Conservation (phyloP, 2,113 vertebrate genomes). For the Marcusenius ussheri region DNA sequence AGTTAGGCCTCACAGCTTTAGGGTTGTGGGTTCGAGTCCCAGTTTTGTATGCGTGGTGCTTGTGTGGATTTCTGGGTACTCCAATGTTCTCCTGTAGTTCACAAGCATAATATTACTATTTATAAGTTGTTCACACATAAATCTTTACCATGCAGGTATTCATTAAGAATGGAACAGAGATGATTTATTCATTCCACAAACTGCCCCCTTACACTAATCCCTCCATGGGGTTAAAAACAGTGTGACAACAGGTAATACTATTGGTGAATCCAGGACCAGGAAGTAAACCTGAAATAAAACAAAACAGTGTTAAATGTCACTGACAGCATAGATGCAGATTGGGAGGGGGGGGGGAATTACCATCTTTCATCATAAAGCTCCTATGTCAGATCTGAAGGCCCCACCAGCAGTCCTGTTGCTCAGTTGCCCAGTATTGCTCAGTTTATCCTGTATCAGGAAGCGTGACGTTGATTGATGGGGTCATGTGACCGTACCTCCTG, state of each 20-base stretch:
- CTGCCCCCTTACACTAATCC: background rate
- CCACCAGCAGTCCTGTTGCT: background rate
- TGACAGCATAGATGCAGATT: background rate
- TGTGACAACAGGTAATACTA: background rate
- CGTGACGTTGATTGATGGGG: slow-evolving; percentile 17
- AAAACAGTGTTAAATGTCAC: background rate
- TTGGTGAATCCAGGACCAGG: background rate
- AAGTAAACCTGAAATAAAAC: background rate
- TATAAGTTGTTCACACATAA: background rate
- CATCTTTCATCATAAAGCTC: background rate
- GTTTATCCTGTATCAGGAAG: background rate
- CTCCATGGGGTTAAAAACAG: background rate
- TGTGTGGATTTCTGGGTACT: background rate
- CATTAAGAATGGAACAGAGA: background rate
- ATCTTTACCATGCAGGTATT: background rate
- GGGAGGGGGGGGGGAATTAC: background rate
- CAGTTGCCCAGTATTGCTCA: too few relatives aligned
- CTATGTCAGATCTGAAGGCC: background rate
- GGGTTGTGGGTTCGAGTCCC: background rate
- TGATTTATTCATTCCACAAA: background rate
- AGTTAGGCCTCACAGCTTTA: background rate
- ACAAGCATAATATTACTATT: background rate
- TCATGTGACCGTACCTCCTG: slow-evolving; percentile 27
- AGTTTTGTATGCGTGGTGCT: background rate
- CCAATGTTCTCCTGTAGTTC: background rate